Evolutionary conservation across 2,113 vertebrate genomes (phyloP), one percentile per base, ranked within the genome.

Genomic region (Ciconia boyciana): DNA sequence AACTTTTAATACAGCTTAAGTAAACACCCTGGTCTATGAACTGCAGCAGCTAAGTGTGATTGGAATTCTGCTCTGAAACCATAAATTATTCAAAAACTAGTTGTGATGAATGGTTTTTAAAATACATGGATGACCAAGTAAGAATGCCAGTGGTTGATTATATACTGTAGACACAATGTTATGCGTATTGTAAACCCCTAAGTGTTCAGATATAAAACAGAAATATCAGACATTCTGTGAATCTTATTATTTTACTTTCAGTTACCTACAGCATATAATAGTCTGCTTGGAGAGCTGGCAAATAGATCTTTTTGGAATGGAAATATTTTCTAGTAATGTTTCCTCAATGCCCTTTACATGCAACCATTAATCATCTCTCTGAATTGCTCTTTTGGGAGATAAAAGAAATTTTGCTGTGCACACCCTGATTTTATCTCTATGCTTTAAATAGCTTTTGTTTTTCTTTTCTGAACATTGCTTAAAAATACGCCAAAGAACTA

Each of bases 211-310:
- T 49, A 86, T 34, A 83, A 88, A 94, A 93, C 34, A 93, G 77
- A 87, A 90, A 54, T 90, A 96, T 74, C 46, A 95, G 29, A 46
- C 6, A 61, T 54, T 66, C 69, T 68, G 69, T 71, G 85, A 61
- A 58, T 88, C 82, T 85, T 85, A 76, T 48, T 90, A 90, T 77
- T 96, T 96, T 94, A 58, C 54, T 90, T 93, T 92, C 82, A 91
- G 68, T 94, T 96, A 93, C 69, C 64, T 92, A 60, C 55, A 93
- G 76, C 20, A 68, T 58, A 39, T 86, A 93, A 83, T 75, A 81
- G 48, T 55, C 55, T 90, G 28, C 29, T 89, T 90, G 75, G 54
- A 90, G 69, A 92, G 43, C n/a, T 83, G 11, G 46, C n/a, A 90
- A 86, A 96, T 81, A 83, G 29, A 52, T 89, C 39, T 87, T 69